A percentile compares a stretch with the other conserved stretches of the same genome.
Conservation (phyloP, 2,888 invertebrate genomes). For the Harpagoxenus sublaevis region DNA sequence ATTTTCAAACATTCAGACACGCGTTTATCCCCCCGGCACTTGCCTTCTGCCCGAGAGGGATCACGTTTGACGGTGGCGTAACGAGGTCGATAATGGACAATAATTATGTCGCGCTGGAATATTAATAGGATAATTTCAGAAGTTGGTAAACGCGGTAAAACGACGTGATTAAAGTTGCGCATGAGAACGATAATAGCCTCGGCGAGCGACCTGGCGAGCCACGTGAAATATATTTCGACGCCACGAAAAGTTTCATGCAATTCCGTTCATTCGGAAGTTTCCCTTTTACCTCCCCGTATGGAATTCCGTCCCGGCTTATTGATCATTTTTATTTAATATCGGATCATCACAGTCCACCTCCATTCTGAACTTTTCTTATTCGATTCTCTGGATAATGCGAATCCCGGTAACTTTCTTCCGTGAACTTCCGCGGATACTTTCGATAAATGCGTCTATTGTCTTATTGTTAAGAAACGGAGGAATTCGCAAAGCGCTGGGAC, state of each 20-base stretch:
- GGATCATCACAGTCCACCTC: constrained; percentile 10
- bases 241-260: constrained; percentile 1
- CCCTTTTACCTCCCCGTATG: not conserved
- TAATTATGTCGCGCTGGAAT: constrained; percentile 34
- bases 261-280: not conserved
- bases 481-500: constrained; percentile 17
- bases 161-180: constrained; percentile 42
- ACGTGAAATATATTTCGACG: not conserved
- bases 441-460: constrained; percentile 31
- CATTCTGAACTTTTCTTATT: constrained; percentile 35
- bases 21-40: not conserved
- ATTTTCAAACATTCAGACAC: constrained; percentile 47
- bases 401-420: constrained; percentile 30
- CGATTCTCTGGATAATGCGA: constrained; percentile 29
- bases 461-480: constrained; percentile 43
- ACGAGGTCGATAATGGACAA: constrained; percentile 43
- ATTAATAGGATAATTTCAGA: constrained; percentile 42
- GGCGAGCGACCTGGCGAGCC: not conserved
- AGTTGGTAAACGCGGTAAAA: constrained; percentile 32
- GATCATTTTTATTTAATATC: constrained; percentile 31
- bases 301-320: not conserved
- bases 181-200: constrained; percentile 26
- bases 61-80: constrained; percentile 15
- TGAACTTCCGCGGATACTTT: constrained; percentile 40
- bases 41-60: not conserved